These are phyloP conservation scores for Pogonocichla stellata DNA, from an alignment of 2,113 vertebrate genomes.

Conservation along the genomic window DNA sequence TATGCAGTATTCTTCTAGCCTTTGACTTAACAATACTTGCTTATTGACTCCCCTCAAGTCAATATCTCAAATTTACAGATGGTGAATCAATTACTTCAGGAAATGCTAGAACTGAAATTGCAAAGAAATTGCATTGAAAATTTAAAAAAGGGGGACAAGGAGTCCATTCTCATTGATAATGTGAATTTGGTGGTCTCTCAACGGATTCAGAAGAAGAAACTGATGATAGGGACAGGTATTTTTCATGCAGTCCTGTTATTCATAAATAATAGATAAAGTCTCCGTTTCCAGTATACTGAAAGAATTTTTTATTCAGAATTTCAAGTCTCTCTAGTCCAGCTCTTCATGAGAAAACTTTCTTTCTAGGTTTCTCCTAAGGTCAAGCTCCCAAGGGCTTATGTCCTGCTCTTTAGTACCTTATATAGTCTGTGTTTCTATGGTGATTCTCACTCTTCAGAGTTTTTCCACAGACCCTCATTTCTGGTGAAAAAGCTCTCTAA, in stretches of 20 bases:
- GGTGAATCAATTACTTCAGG: background rate
- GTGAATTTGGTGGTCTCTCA: background rate
- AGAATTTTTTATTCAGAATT: constrained; percentile 31
- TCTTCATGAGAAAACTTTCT: background rate
- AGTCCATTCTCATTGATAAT: background rate
- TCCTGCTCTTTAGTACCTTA: background rate
- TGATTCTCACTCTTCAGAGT: background rate
- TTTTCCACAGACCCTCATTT: background rate
- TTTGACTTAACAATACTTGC: background rate
- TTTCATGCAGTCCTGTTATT: background rate
- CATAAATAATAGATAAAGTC: constrained; percentile 19
- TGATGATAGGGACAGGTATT: background rate
- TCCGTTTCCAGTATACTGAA: background rate
- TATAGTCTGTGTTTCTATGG: background rate
- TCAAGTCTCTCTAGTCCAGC: background rate
- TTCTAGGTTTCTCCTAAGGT: background rate
- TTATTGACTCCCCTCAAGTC: background rate
- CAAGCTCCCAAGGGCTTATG: background rate
- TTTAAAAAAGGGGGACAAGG: background rate
- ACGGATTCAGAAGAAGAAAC: background rate
- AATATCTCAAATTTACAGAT: background rate
- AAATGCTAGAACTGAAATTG: background rate
- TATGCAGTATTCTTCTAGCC: background rate
- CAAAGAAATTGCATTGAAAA: background rate
- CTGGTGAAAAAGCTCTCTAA: background rate